A percentile compares a stretch with the other conserved stretches of the same genome.
phyloP scores from a whole-genome alignment of 2,888 invertebrate genomes.

The Incurvaria masculella region DNA sequence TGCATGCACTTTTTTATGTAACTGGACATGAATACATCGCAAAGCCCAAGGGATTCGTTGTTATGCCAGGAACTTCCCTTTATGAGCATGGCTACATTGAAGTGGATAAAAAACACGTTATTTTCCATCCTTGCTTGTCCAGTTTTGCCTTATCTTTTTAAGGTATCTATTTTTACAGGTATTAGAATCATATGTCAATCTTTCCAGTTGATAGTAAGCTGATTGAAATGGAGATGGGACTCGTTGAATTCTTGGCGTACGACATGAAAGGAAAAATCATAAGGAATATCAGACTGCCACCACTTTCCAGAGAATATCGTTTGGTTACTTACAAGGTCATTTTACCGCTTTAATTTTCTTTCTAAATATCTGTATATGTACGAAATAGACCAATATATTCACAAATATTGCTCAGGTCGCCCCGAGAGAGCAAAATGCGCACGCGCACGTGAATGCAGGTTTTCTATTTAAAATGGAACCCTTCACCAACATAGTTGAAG shows the following conservation, averaged over 20 bases:
- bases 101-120: no score
- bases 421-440: conserved; percentile 71
- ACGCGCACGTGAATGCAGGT: conserved; percentile 74
- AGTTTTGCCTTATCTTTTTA: no score
- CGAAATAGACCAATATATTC: not conserved
- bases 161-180: no score
- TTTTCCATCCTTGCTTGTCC: no score
- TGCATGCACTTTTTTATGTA: no score
- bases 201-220: conserved; percentile 30
- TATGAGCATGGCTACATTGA: no score
- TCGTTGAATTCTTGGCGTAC: conserved; percentile 51
- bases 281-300: conserved; percentile 54
- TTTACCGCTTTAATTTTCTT: conserved; percentile 13
- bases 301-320: conserved; percentile 42
- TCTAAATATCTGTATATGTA: not conserved
- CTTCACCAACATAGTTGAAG: conserved; percentile 24
- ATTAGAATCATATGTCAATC: no score
- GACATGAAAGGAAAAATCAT: conserved; percentile 67
- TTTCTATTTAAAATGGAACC: conserved; percentile 59
- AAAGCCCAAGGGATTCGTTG: no score
- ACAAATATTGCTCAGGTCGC: conserved; percentile 57
- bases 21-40: no score
- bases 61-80: no score
- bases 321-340: conserved; percentile 68
- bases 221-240: conserved; percentile 22